Evolutionary conservation across 2,113 vertebrate species (phyloP), one percentile per base, ranked within the genome.

Genomic region (Nibea coibor): DNA sequence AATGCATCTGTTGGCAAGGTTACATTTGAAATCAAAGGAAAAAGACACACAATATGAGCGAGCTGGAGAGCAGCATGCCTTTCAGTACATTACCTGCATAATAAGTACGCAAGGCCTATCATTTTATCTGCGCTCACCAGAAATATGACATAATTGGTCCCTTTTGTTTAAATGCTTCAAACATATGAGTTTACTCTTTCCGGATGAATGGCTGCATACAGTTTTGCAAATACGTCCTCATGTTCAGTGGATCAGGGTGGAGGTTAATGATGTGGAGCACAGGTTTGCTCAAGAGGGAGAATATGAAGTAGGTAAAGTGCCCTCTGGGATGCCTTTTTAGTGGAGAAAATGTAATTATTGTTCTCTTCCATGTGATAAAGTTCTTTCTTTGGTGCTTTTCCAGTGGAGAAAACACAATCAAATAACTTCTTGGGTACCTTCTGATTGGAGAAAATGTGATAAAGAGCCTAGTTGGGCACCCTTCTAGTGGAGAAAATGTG

Each of bases 11-110:
- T 61, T 43, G 48, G 63, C n/a, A 53, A 75, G 73, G 65, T 76
- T 69, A 72, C n/a, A 28, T 42, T 51, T 48, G 51, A 62, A 85
- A 86, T 81, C 72, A 79, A 78, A 85, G 47, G 20, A 42, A 50
- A 39, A 72, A 20, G 4, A 68, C 19, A 66, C 11, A 4, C 7
- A 43, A 48, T 64, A 31, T 64, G 31, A 77, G 35, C 69, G 64
- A 47, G 62, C 2, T 0, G 10, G 10, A 20, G 64, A 56, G 74
- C 57, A 74, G 42, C 54, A 2, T 42, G 63, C 16, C 3, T 54
- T 45, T 70, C 42, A 48, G 10, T 19, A 11, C 12, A 4, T 50
- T 51, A 28, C 39, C 51, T 66, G 63, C 47, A 66, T 65, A 22
- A 58, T 56, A 57, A 82, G 20, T 42, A 16, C 2, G 8, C 5